Conservation (phyloP, 2,888 invertebrate genomes). For the Xestia rhomboidea region DNA sequence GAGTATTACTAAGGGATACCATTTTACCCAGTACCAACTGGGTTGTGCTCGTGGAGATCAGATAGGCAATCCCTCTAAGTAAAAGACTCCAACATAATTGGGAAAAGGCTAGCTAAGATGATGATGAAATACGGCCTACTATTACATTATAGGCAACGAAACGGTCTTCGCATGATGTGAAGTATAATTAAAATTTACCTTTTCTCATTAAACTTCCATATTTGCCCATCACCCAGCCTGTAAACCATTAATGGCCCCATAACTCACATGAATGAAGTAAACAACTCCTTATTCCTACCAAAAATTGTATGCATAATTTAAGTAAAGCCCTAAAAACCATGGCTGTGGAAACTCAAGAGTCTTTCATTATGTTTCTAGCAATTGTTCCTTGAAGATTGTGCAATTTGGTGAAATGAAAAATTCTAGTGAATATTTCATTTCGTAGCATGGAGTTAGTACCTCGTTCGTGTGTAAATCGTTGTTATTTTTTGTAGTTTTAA, state of each 20-base stretch:
- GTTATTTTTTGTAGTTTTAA: not conserved
- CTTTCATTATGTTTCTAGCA: slow-evolving; percentile 34
- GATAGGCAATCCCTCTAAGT: no score
- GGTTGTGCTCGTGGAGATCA: no score
- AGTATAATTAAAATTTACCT: not conserved
- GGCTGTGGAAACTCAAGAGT: slow-evolving; percentile 3
- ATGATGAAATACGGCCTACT: no score
- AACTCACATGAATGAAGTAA: slow-evolving; percentile 23
- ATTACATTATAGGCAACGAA: not conserved
- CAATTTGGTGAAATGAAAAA: slow-evolving; percentile 55
- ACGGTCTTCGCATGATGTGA: not conserved
- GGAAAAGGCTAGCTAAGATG: no score
- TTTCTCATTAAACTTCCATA: not conserved
- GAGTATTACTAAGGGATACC: no score
- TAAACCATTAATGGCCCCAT: not conserved
- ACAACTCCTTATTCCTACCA: not conserved
- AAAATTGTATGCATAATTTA: slow-evolving; percentile 36
- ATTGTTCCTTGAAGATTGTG: slow-evolving; percentile 36
- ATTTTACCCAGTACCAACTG: no score
- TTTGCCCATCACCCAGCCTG: not conserved
- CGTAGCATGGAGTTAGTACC: not conserved
- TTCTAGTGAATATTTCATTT: slow-evolving; percentile 44
- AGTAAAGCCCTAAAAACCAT: slow-evolving; percentile 2
- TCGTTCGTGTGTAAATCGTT: not conserved
- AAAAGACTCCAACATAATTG: no score